Base-by-base conservation (phyloP, 2,888 invertebrate species). In the Troides oblongomaculatus region DNA sequence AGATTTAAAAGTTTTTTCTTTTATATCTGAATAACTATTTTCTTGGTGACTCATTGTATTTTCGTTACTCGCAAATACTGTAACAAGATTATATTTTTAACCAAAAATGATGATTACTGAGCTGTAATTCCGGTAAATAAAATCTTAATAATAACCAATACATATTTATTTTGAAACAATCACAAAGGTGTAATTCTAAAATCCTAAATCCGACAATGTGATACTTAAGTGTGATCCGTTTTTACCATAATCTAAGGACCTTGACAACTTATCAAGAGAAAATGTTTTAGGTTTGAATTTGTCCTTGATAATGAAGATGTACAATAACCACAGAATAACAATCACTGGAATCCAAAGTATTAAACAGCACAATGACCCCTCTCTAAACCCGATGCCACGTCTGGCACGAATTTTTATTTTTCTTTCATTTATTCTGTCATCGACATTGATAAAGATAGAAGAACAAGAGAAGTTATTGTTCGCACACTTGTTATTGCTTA, bases 201-300 rank as follows among this genome's bases (percentile, higher is more conserved):
- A 89, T 30, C 89, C 89, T 71, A 89, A 82, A 76, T 88, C 89
- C 17, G 87, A 79, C 4, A 84, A 75, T 72, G 78, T 80, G 2
- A 85, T 71, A 65, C 73, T 66, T 63, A 76, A 75, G 21, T 73
- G 50, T 8, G 82, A 75, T 43, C 66, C 63, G 21, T 66, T 59
- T 56, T 70, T 67, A 57, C 56, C 67, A 14, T 64, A 59, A 21
- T 66, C 46, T 64, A 68, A 67, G 17, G 64, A 71, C 56, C 58
- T 67, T 18, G 70, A 66, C 62, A 62, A 60, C 17, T 43, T 70
- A 63, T 70, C 63, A 12, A 63, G 62, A 6, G 62, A 64, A n/a
- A 62, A 64, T 8, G 64, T 46, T 64, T 62, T 66, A 58, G 70
- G 59, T 66, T 70, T 70, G 21, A 65, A 36, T 66, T 66, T 68